These are phyloP conservation scores for Amphipyra berbera DNA, from an alignment of 2,888 invertebrate species.

Conservation along the genomic window DNA sequence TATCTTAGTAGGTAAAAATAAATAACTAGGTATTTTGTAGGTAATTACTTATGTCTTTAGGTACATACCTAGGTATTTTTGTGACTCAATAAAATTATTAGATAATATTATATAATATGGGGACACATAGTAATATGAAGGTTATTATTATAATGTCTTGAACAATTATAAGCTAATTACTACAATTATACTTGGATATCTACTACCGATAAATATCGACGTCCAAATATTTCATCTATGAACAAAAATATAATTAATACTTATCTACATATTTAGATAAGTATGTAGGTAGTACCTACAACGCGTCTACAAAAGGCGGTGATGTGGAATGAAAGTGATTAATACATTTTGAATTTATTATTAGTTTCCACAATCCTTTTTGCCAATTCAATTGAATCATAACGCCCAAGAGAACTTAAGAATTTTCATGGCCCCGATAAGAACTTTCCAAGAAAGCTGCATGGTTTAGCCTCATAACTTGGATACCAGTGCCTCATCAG, in stretches of 20 bases:
- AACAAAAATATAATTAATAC: neutral
- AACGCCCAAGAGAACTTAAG: slow-evolving; percentile 86
- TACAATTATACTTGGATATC: too few relatives aligned
- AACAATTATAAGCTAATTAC: too few relatives aligned
- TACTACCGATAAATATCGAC: neutral
- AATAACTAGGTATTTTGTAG: too few relatives aligned
- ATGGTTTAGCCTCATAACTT: slow-evolving; percentile 93
- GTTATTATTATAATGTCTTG: too few relatives aligned
- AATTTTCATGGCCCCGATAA: slow-evolving; percentile 92
- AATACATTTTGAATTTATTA: slow-evolving; percentile 76
- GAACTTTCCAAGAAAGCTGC: slow-evolving; percentile 97
- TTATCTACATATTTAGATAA: neutral
- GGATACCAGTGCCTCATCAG: slow-evolving; percentile 96
- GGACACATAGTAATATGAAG: too few relatives aligned
- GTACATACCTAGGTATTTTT: too few relatives aligned
- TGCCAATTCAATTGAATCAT: slow-evolving; percentile 17
- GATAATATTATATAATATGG: too few relatives aligned
- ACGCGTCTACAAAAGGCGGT: slow-evolving; percentile 73
- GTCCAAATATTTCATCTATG: neutral
- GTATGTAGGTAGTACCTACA: slow-evolving; percentile 7
- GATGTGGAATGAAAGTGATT: slow-evolving; percentile 81
- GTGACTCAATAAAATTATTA: too few relatives aligned
- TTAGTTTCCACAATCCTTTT: slow-evolving; percentile 1
- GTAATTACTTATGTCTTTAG: too few relatives aligned
- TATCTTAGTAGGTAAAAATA: too few relatives aligned